These are phyloP conservation scores for Cavia porcellus DNA, from an alignment of 2,113 vertebrate species.

Conservation along the genomic window DNA sequence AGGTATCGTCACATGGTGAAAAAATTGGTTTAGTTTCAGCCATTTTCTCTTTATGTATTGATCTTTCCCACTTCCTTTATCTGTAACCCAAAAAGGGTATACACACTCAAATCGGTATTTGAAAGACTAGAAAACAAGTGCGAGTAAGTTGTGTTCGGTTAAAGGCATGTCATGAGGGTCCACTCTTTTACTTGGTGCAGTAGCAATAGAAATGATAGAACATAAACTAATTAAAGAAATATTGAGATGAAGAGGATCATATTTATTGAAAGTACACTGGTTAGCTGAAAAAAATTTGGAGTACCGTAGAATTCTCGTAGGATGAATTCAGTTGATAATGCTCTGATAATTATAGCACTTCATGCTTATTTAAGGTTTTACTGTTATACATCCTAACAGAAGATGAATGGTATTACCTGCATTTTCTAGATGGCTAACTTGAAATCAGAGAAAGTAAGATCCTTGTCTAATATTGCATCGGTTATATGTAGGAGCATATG, in stretches of 20 bases:
- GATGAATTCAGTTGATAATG: neutral
- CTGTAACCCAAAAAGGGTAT: neutral
- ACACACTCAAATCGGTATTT: neutral
- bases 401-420: neutral
- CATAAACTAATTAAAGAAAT: neutral
- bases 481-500: neutral
- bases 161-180: neutral
- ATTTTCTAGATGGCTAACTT: neutral
- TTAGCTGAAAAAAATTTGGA: neutral
- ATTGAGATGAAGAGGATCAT: neutral
- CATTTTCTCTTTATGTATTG: neutral
- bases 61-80: neutral
- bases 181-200: neutral
- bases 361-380: neutral
- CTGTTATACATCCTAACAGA: neutral
- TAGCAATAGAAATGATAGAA: neutral
- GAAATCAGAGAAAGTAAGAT: neutral
- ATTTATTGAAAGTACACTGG: neutral
- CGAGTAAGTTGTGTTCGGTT: neutral
- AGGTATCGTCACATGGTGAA: neutral
- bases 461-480: neutral
- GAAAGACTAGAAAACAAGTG: neutral
- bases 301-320: neutral
- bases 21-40: neutral
- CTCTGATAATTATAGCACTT: neutral